Conservation (phyloP, 2,113 vertebrate species). For the Rhegmatorhina hoffmannsi region DNA sequence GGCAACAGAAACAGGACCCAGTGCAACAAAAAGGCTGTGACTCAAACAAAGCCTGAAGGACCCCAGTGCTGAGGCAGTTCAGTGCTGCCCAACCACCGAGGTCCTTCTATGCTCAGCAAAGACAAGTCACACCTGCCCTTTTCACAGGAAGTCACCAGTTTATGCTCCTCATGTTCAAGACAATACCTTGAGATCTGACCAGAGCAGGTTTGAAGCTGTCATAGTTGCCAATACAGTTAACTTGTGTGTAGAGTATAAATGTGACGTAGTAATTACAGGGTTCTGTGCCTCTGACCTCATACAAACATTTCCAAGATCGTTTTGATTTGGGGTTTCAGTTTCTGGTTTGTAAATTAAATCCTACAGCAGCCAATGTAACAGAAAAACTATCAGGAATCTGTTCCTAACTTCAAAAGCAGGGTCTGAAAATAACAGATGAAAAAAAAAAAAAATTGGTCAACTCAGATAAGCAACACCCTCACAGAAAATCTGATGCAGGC, state of each 20-base stretch:
- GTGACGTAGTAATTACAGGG: not conserved
- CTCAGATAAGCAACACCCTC: not conserved
- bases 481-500: not conserved
- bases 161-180: not conserved
- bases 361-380: not conserved
- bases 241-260: rapidly evolving
- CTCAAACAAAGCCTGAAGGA: not conserved
- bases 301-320: rapidly evolving
- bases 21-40: not conserved
- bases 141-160: not conserved
- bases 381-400: not conserved
- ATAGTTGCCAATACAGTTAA: not conserved
- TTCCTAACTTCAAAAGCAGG: not conserved
- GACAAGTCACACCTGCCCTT: not conserved
- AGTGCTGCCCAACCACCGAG: not conserved
- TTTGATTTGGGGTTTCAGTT: not conserved
- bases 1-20: not conserved
- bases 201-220: not conserved
- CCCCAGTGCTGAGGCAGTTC: not conserved
- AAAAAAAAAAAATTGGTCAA: not conserved
- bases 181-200: not conserved
- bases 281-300: not conserved
- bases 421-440: not conserved
- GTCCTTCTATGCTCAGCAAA: not conserved
- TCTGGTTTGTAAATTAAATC: not conserved